Base-by-base conservation (phyloP, 2,888 invertebrate genomes). In the Lepidonotus clava region DNA sequence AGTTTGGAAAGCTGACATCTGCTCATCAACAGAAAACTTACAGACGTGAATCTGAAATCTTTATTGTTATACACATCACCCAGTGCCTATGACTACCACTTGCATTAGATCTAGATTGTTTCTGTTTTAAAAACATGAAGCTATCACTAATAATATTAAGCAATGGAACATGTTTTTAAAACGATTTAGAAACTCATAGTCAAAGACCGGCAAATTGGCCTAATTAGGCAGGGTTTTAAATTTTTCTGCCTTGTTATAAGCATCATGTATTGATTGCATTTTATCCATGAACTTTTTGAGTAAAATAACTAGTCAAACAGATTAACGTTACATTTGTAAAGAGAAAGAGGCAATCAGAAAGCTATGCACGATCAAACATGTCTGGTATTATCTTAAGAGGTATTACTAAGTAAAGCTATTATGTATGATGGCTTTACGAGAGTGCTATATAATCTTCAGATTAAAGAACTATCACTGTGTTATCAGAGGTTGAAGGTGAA, bases 11-110 rank as follows among this genome's bases (percentile, higher is more conserved):
- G n/a, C n/a, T n/a, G 28, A 71, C 34, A 71, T n/a, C 18, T 71
- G 71, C 14, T 21, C 38, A n/a, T n/a, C n/a, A n/a, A n/a, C n/a
- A n/a, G n/a, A 71, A 71, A 71, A 71, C 18, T n/a, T 18, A 36
- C 71, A 71, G 24, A n/a, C 5, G 34, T 71, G 71, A 71, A 71
- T 21, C 36, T 14, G 36, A 32, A 66, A 38, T 71, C 36, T 71
- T 34, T 71, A 1, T 46, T 8, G 8, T 11, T 11, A 71, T 71
- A 71, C 5, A 71, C 38, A 71, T 71, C 71, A 71, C 71, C 11
- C 4, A 71, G 71, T 71, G 71, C 71, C 71, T 71, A 71, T 71
- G 71, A 71, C 71, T 71, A 2, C 14, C 71, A 71, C 71, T 71
- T 71, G 71, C 71, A 71, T 71, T 71, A 18, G 14, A 34, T 36